Evolutionary conservation across 2,888 invertebrate genomes (phyloP).

Genomic region (Idaea aversata): DNA sequence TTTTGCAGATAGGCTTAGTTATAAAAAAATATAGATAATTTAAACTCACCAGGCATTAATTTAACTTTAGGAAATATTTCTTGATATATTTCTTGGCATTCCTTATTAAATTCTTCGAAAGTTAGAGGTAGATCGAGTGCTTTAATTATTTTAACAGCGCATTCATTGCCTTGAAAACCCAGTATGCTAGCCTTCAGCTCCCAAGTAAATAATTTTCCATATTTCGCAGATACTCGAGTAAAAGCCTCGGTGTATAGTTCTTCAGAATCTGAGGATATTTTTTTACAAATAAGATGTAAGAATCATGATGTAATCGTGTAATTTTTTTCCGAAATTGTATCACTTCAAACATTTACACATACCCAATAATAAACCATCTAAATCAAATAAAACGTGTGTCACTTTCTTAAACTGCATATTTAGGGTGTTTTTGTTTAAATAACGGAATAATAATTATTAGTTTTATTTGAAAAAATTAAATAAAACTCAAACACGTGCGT

Average conservation of each 20-base stretch:
- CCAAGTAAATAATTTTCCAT: conserved; percentile 88
- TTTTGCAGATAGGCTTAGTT: no score
- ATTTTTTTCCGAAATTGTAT: background rate
- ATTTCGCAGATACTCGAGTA: conserved; percentile 82
- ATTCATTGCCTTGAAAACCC: conserved; percentile 84
- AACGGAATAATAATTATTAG: background rate
- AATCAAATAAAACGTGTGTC: conserved; percentile 82
- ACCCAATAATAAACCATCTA: conserved; percentile 81
- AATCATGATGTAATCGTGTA: conserved; percentile 8
- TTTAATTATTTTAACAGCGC: conserved; percentile 81
- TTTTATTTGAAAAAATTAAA: background rate
- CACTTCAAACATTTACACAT: conserved; percentile 25
- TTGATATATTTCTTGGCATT: conserved; percentile 75
- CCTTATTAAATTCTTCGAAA: conserved; percentile 82
- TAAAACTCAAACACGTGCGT: background rate
- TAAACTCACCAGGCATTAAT: conserved; percentile 84
- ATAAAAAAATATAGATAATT: no score
- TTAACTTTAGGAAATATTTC: conserved; percentile 81
- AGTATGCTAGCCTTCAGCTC: conserved; percentile 86
- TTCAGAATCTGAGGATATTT: conserved; percentile 86
- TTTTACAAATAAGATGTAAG: background rate
- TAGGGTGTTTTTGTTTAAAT: conserved; percentile 8
- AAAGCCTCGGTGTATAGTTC: conserved; percentile 86
- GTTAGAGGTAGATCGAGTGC: conserved; percentile 82
- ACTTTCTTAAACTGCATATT: conserved; percentile 66